Percentiles rank a stretch among this genome's conserved stretches.
Conservation (phyloP, 2,888 invertebrate genomes). For the Hoplodrina ambigua region DNA sequence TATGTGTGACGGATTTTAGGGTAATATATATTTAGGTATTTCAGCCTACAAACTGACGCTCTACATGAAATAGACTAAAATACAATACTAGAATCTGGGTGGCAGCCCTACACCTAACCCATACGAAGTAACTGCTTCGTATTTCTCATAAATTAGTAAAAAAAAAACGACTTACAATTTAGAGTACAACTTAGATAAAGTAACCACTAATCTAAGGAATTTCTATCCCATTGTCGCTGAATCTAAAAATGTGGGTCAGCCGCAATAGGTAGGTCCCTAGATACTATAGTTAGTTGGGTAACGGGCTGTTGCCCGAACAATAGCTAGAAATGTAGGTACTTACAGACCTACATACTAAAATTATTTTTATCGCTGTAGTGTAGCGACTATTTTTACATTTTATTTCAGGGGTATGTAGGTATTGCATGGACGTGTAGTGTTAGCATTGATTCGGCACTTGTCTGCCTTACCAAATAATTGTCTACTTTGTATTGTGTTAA, state of each 20-base stretch:
- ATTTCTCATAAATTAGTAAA: too few species aligned
- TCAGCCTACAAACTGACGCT: too few species aligned
- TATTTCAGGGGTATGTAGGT: slow-evolving; percentile 72
- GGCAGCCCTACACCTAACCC: background rate
- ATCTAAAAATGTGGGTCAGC: slow-evolving; percentile 50
- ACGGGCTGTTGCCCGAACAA: slow-evolving; percentile 59
- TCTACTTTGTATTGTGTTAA: background rate
- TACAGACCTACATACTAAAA: slow-evolving; percentile 68
- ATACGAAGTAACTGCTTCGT: too few species aligned
- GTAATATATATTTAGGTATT: too few species aligned
- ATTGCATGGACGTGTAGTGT: slow-evolving; percentile 32
- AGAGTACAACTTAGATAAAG: background rate
- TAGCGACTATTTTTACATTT: slow-evolving; percentile 82
- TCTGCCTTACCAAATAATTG: background rate
- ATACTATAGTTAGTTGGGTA: slow-evolving; percentile 59
- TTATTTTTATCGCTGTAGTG: slow-evolving; percentile 80
- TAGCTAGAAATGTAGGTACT: slow-evolving; percentile 34
- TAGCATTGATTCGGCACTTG: slow-evolving; percentile 5
- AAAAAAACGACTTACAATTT: background rate
- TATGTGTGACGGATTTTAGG: too few species aligned
- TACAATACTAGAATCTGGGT: too few species aligned
- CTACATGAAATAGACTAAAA: too few species aligned
- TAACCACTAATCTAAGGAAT: background rate
- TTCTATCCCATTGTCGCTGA: slow-evolving; percentile 16
- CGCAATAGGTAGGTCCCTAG: slow-evolving; percentile 7